Evolutionary conservation across 2,888 invertebrate genomes (phyloP), one percentile per base, ranked within the genome.

Genomic region (Eristalis intricaria): DNA sequence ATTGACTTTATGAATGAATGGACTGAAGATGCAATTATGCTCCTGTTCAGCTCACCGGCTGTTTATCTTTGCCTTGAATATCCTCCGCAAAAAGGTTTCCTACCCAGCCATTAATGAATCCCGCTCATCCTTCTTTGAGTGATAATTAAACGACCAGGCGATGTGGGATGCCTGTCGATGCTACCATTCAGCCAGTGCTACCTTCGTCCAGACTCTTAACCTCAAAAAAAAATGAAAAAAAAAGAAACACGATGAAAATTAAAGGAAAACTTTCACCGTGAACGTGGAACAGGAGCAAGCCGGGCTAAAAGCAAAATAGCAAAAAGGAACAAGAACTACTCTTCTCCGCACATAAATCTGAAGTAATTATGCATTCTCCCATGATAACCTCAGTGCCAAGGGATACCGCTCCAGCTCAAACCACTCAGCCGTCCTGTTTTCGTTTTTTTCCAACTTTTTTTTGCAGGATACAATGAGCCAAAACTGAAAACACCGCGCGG

Each of bases 321-420:
- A 73, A 64, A 68, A 63, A n/a, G 5, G 35, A 26, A 38, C 19
- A 40, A 66, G 11, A 43, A 11, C 7, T 19, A 68, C 38, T 40
- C 60, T 38, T 56, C 50, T 35, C 66, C 60, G 43, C 29, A 56
- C 82, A 82, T 82, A 82, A 82, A 82, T 82, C 82, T 82, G 65
- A 82, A 82, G 82, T 82, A 82, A 82, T 82, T 82, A 82, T 77
- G 76, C 70, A 77, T 77, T 76, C 70, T 70, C 65, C 70, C 65
- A 70, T 71, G 76, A 77, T 76, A 82, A 26, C 61, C 75, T 19
- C 61, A 19, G 65, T 60, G 69, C 58, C 65, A 77, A 75, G 68
- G 68, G 80, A 70, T 38, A 22, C 29, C 23, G 40, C 60, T 58
- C 15, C 22, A 15, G 43, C n/a, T 76, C 35, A 32, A 32, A 29